phyloP scores from a whole-genome alignment of 2,113 vertebrate species.

The Podiceps cristatus region DNA sequence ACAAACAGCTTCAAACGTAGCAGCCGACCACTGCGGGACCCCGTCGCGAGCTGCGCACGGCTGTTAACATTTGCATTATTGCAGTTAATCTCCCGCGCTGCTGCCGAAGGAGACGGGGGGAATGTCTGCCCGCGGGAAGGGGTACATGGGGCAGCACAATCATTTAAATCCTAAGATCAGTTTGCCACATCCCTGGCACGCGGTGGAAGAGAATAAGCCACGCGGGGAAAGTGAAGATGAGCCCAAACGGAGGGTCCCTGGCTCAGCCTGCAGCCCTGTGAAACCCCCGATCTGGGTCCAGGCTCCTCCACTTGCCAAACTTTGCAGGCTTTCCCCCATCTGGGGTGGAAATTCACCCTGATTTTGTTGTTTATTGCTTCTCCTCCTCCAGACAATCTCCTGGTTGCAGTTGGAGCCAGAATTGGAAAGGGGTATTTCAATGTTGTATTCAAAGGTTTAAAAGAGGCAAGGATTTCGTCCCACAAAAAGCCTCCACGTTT shows the following conservation, averaged over 20 bases:
- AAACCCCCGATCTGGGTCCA: background rate
- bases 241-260: background rate
- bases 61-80: slow-evolving; percentile 15
- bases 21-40: background rate
- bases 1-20: background rate
- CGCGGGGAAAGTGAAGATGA: background rate
- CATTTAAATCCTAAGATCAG: background rate
- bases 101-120: background rate
- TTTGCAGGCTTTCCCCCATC: background rate
- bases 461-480: background rate
- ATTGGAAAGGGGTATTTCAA: background rate
- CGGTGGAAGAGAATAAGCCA: background rate
- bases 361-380: background rate
- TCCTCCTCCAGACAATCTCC: background rate
- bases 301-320: background rate
- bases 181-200: background rate
- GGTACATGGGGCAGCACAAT: background rate
- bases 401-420: accelerated
- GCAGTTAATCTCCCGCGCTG: background rate
- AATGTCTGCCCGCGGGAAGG: background rate
- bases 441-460: background rate
- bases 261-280: background rate
- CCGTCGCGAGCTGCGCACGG: background rate
- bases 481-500: background rate
- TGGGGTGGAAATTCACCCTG: background rate